phyloP scores from a whole-genome alignment of 2,888 invertebrate genomes.

The Petrolisthes cinctipes region DNA sequence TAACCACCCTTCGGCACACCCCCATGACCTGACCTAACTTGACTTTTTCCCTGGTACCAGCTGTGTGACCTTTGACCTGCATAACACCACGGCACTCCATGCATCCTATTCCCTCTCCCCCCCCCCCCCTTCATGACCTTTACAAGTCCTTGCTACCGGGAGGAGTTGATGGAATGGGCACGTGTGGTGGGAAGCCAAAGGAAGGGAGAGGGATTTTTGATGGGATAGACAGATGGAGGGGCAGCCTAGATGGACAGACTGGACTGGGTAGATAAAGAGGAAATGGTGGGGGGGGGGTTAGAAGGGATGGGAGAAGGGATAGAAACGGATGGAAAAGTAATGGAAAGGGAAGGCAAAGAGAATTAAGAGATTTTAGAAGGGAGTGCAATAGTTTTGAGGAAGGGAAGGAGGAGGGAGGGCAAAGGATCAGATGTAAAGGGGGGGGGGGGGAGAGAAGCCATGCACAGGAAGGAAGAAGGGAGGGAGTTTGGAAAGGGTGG shows the following conservation, averaged over 20 bases:
- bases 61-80: too few species aligned
- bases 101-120: too few species aligned
- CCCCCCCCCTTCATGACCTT: too few species aligned
- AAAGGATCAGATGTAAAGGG: not conserved
- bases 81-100: too few species aligned
- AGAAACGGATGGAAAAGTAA: not conserved
- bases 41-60: too few species aligned
- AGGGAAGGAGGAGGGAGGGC: not conserved
- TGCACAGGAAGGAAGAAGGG: not conserved
- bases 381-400: not conserved
- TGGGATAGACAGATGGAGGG: not conserved
- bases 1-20: too few species aligned
- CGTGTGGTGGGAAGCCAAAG: not conserved
- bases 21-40: too few species aligned
- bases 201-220: not conserved
- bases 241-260: not conserved
- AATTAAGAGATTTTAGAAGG: not conserved
- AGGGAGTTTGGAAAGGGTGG: not conserved
- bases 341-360: not conserved
- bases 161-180: not conserved
- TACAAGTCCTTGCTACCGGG: not conserved
- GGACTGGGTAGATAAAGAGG: not conserved
- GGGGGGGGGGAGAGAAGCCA: not conserved
- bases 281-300: not conserved
- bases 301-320: not conserved